Conservation (phyloP, 2,888 invertebrate genomes). For the Amitus sp. region DNA sequence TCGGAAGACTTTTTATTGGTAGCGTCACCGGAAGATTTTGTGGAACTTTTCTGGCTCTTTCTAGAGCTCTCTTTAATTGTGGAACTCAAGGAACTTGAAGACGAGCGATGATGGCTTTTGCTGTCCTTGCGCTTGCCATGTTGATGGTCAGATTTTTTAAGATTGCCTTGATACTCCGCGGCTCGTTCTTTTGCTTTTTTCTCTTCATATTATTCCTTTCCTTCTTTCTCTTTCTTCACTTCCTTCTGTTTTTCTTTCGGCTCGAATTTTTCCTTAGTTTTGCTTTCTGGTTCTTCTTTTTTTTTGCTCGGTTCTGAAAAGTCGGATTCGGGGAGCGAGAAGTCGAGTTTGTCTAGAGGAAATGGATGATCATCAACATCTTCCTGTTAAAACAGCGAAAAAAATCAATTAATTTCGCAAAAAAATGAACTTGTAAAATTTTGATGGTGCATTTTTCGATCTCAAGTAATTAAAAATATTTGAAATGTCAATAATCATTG, state of each 20-base stretch:
- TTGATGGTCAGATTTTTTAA: conserved; percentile 62
- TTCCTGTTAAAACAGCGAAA: conserved; percentile 64
- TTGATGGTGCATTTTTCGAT: no score
- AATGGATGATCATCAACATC: conserved; percentile 74
- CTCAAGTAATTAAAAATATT: no score
- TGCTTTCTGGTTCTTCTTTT: conserved; percentile 64
- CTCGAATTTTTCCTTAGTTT: conserved; percentile 50
- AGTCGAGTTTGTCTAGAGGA: conserved; percentile 71
- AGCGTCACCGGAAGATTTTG: background rate
- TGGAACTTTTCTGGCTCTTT: background rate
- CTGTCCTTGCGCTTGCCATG: conserved; percentile 58
- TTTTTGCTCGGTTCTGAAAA: conserved; percentile 69
- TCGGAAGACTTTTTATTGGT: conserved; percentile 7
- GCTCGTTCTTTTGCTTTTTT: conserved; percentile 59
- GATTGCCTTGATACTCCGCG: conserved; percentile 63
- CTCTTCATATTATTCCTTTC: conserved; percentile 57
- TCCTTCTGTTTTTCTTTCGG: conserved; percentile 60
- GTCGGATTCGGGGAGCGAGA: conserved; percentile 70
- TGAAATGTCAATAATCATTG: no score
- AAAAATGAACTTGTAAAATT: no score
- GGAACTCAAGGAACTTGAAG: conserved; percentile 17
- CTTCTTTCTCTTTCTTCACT: conserved; percentile 59
- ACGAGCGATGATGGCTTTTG: conserved; percentile 42
- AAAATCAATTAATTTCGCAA: background rate
- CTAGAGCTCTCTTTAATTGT: background rate